These are phyloP conservation scores for Netelia melanura DNA, from an alignment of 2,888 invertebrate species.

Conservation along the genomic window DNA sequence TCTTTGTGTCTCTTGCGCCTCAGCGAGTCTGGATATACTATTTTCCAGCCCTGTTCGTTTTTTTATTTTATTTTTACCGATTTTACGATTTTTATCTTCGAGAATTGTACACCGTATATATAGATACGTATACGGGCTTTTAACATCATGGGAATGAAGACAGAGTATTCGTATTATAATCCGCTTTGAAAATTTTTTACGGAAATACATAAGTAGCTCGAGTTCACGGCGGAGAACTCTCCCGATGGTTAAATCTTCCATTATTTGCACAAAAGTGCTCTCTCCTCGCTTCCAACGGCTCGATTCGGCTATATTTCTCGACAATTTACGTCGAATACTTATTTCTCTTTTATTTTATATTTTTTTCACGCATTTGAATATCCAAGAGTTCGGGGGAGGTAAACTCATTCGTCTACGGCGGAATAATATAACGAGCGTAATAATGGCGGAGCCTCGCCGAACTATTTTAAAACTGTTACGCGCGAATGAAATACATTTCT, in stretches of 20 bases:
- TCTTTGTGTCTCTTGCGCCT: neutral
- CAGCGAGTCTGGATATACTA: slow-evolving; percentile 30
- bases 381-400: slow-evolving; percentile 1
- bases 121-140: slow-evolving; percentile 32
- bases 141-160: slow-evolving; percentile 56
- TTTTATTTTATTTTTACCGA: slow-evolving; percentile 22
- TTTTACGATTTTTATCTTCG: slow-evolving; percentile 44
- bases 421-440: slow-evolving; percentile 39
- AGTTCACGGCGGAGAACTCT: slow-evolving; percentile 31
- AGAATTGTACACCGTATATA: slow-evolving; percentile 21
- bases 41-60: slow-evolving; percentile 43
- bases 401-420: slow-evolving; percentile 53
- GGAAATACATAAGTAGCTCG: slow-evolving; percentile 36
- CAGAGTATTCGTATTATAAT: slow-evolving; percentile 47
- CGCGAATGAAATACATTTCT: slow-evolving; percentile 36
- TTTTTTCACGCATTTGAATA: neutral
- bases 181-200: slow-evolving; percentile 43
- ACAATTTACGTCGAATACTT: slow-evolving; percentile 33
- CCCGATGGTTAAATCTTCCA: slow-evolving; percentile 29
- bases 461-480: slow-evolving; percentile 43
- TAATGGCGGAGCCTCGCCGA: slow-evolving; percentile 23
- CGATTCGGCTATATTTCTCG: slow-evolving; percentile 48
- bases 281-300: slow-evolving; percentile 3
- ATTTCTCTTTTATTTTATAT: slow-evolving; percentile 6
- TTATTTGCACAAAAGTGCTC: slow-evolving; percentile 33